Base-by-base conservation (phyloP, 2,113 vertebrate species). In the Varanus salvator region DNA sequence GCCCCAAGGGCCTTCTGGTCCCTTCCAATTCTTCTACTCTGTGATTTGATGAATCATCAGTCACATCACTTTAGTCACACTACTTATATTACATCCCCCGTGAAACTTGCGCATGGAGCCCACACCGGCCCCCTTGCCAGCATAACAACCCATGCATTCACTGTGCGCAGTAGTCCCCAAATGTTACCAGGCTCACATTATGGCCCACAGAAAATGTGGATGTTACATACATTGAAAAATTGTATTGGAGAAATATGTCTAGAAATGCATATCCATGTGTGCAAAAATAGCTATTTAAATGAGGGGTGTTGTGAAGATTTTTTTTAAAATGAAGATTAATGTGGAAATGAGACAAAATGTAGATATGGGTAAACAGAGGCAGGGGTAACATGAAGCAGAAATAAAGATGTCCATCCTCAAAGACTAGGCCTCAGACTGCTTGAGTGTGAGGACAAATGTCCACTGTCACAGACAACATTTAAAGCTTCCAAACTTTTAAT, bases 401-500 rank as follows among this genome's bases (percentile, higher is more conserved):
- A 72, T 4, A 82, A 29, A 7, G 38, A 4, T 69, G 11, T 7
- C 54, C 80, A 81, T 15, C 29, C 0, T 31, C n/a, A 19, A 19
- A 14, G 11, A 7, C 6, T 54, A 25, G 21, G n/a, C 23, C 31
- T 80, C 31, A 14, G 3, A 14, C 27, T 52, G 60, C 44, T 52
- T 34, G 15, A 5, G 44, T 15, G 4, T 17, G 14, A 68, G 27
- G 74, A 66, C 57, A 78, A 87, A 34, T 8, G 14, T 27, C 34
- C 34, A 50, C 57, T 48, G 34, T 66, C 3, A 17, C 19, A 87
- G 38, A 19, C 9, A 5, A 25, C 50, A 60, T 64, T 77, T 48
- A n/a, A 75, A 87, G 57, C 44, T 52, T 69, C 52, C 11, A 69
- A 87, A 87, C 44, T 52, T 80, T 69, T 87, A 87, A 80, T 74